Base-by-base conservation (phyloP, 1,140 invertebrate species). In the Nylanderia fulva region DNA sequence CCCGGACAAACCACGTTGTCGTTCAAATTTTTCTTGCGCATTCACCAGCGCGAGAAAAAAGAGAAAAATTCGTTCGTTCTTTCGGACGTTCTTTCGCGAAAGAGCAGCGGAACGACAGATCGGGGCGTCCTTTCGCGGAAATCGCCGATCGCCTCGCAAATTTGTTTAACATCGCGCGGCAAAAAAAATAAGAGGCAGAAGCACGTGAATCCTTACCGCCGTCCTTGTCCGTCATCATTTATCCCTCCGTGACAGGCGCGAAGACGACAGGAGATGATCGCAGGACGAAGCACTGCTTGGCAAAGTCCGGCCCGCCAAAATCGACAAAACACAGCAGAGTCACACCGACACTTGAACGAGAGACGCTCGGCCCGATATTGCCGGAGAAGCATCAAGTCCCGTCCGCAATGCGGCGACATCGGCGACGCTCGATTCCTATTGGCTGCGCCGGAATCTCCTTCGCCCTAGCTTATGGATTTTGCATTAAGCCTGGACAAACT, bases 241-340 rank as follows among this genome's bases (percentile, higher is more conserved):
- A 39, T 45, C 71, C 69, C 68, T 24, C 24, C 72, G 61, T n/a
- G n/a, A 3, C 29, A 52, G 85, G 56, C 9, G 33, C 56, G n/a
- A 77, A 76, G 45, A 48, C n/a, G n/a, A 29, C 56, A 64, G 69
- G 2, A 33, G 33, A 58, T 54, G 63, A 84, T 42, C 72, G 13
- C 87, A 24, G 66, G 24, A 42, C 61, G 80, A 68, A 85, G 61
- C 15, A 45, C 5, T 3, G 52, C 7, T n/a, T 18, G 0, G 1
- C 4, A 6, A 86, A 18, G 8, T 61, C 76, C 60, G 84, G 90
- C 92, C 92, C 92, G 92, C 92, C 92, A 93, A 93, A 92, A 93
- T 82, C 74, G 54, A 60, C 75, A 29, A 85, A 85, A 83, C 61
- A 83, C 61, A 86, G 36, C 84, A 42, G 74, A 76, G 42, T 80